Evolutionary conservation across 1,140 invertebrate species (phyloP).

Genomic region (Eumeta japonica): DNA sequence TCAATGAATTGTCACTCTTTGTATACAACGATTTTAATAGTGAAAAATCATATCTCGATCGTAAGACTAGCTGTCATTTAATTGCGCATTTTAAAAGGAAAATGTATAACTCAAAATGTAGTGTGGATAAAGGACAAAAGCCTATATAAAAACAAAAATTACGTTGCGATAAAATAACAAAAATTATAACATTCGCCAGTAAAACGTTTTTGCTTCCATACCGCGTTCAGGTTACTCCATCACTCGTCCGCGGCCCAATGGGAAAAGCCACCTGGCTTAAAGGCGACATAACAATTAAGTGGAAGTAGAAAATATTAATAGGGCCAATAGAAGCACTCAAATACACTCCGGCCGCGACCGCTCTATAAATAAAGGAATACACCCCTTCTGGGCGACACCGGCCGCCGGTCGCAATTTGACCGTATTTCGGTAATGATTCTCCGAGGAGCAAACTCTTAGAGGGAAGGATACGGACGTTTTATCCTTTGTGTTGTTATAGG

Average conservation of each 20-base stretch:
- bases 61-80: too few species aligned
- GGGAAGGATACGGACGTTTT: conserved; percentile 35
- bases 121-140: too few species aligned
- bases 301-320: conserved; percentile 52
- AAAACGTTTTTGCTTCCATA: conserved; percentile 34
- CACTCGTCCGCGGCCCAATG: conserved; percentile 39
- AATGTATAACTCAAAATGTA: too few species aligned
- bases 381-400: conserved; percentile 34
- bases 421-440: conserved; percentile 53
- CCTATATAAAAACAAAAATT: too few species aligned
- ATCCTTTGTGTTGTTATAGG: conserved; percentile 43
- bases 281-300: conserved; percentile 53
- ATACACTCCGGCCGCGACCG: conserved; percentile 43
- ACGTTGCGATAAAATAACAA: too few species aligned
- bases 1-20: too few species aligned
- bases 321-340: conserved; percentile 48
- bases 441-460: conserved; percentile 31
- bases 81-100: too few species aligned
- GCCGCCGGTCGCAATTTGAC: conserved; percentile 45
- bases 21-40: too few species aligned
- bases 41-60: too few species aligned
- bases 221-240: conserved; percentile 34
- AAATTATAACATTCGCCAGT: conserved; percentile 44
- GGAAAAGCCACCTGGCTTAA: conserved; percentile 48
- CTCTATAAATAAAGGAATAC: conserved; percentile 40